Percentiles rank a stretch among this genome's conserved stretches.
phyloP scores from a whole-genome alignment of 2,113 vertebrate genomes.

The Picathartes gymnocephalus region DNA sequence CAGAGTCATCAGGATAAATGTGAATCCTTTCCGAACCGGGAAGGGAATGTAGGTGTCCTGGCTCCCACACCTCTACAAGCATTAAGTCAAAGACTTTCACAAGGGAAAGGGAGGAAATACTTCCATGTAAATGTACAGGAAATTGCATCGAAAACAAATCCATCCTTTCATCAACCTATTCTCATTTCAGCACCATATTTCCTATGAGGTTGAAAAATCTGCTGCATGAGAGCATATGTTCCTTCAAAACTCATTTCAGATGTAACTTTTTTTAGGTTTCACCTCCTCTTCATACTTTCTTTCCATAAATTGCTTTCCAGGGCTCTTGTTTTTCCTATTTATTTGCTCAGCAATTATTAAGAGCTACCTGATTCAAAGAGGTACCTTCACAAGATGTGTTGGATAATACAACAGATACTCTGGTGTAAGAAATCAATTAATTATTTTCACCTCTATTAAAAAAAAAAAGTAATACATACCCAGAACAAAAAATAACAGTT shows the following conservation, averaged over 20 bases:
- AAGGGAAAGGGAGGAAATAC: background rate
- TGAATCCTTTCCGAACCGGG: background rate
- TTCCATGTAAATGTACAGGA: slow-evolving; percentile 34
- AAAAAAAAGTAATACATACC: background rate
- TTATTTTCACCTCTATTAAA: background rate
- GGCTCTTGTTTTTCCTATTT: slow-evolving; percentile 19
- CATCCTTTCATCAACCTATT: slow-evolving; percentile 48
- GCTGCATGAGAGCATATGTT: slow-evolving; percentile 57
- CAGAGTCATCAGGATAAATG: background rate
- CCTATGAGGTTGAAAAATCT: slow-evolving; percentile 59
- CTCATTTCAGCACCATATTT: slow-evolving; percentile 52
- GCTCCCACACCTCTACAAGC: background rate
- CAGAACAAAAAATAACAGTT: background rate
- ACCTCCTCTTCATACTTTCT: slow-evolving; percentile 33
- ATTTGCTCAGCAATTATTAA: slow-evolving; percentile 27
- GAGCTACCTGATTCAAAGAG: background rate
- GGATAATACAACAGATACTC: background rate
- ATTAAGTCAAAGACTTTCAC: background rate
- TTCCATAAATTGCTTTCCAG: slow-evolving; percentile 29
- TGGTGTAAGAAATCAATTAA: background rate
- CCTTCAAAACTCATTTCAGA: slow-evolving; percentile 59
- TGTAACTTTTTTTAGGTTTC: slow-evolving; percentile 53
- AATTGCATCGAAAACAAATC: slow-evolving; percentile 42
- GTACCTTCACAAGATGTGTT: background rate
- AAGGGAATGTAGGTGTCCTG: background rate